Conservation (phyloP, 1,140 invertebrate genomes). For the Phenacoccus solenopsis region DNA sequence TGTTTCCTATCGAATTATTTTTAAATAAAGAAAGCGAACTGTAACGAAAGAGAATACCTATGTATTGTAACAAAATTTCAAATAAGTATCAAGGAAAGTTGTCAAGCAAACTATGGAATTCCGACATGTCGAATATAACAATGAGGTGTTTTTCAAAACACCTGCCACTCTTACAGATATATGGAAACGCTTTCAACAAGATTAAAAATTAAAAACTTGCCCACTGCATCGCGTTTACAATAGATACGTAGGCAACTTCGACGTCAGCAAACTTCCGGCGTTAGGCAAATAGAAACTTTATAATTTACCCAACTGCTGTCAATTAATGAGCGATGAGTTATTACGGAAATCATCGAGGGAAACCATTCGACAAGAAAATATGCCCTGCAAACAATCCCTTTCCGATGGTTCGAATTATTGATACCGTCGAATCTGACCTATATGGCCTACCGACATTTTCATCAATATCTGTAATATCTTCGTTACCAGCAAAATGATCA, state of each 20-base stretch:
- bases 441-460: neutral
- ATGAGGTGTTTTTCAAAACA: too few species aligned
- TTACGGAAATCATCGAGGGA: neutral
- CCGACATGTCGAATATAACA: too few species aligned
- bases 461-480: too few species aligned
- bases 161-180: too few species aligned
- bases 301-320: neutral
- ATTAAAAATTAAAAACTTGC: constrained; percentile 4
- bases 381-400: neutral
- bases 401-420: neutral
- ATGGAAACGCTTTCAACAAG: neutral
- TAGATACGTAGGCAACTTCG: neutral
- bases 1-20: too few species aligned
- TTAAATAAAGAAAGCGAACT: too few species aligned
- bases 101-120: too few species aligned
- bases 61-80: too few species aligned
- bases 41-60: too few species aligned
- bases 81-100: too few species aligned
- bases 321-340: neutral
- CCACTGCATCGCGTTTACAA: neutral
- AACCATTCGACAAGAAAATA: neutral
- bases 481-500: neutral
- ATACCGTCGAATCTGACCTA: neutral
- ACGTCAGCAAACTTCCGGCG: neutral
- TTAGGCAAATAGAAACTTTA: neutral